Percentiles rank a stretch among this genome's conserved stretches.
phyloP scores from a whole-genome alignment of 2,113 vertebrate species.

The Oncorhynchus nerka region DNA sequence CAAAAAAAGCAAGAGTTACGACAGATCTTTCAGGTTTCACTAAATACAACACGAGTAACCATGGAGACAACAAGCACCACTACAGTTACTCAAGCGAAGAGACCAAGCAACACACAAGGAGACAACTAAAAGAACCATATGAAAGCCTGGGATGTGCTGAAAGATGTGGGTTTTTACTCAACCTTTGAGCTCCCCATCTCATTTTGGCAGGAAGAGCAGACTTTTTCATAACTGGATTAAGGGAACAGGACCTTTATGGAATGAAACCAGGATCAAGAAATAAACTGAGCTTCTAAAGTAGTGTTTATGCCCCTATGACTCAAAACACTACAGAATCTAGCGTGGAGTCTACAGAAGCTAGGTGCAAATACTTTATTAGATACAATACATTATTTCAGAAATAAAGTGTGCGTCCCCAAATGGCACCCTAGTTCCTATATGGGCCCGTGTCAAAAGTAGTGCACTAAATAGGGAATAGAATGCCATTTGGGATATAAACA shows the following conservation, averaged over 20 bases:
- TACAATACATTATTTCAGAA: conserved; percentile 2
- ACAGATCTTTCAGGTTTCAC: background rate
- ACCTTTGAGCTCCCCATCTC: conserved; percentile 19
- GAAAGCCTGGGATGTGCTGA: conserved; percentile 5
- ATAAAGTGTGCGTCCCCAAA: too few species aligned
- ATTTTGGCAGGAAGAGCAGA: conserved; percentile 31
- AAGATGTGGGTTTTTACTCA: conserved; percentile 26
- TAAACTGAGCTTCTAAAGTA: conserved; percentile 1
- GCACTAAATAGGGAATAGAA: too few species aligned
- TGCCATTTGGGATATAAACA: background rate
- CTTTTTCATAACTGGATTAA: conserved; percentile 7
- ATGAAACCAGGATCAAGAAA: conserved; percentile 12
- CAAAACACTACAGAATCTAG: conserved; percentile 8
- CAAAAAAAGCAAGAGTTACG: background rate
- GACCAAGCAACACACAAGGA: conserved; percentile 14
- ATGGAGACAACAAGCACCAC: conserved; percentile 26
- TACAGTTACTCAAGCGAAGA: conserved; percentile 36
- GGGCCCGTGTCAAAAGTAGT: too few species aligned
- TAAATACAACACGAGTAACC: background rate
- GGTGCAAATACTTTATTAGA: conserved; percentile 28
- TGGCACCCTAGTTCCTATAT: too few species aligned
- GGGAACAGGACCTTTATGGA: conserved; percentile 16
- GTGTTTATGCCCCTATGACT: background rate
- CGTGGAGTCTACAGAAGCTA: conserved; percentile 14
- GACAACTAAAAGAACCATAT: conserved; percentile 25